Base-by-base conservation (phyloP, 35 echinoderm and acorn worm genomes). In the Patiria miniata region DNA sequence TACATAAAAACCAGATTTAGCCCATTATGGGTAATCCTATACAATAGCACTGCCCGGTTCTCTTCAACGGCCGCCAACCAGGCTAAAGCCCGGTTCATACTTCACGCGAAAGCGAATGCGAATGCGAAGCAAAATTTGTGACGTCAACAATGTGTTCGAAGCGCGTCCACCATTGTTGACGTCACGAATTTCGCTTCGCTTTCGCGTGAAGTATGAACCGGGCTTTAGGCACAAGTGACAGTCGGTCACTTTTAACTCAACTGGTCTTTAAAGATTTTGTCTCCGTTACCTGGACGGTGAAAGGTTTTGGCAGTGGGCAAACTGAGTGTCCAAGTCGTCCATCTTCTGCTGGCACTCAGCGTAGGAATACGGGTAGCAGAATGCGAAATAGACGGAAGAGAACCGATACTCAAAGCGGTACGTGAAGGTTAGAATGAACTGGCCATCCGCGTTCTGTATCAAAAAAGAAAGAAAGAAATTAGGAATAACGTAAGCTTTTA, bases 361-460 rank as follows among this genome's bases (percentile, higher is more conserved):
- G 89, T 98, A 98, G 26, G 95, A 98, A 52, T 81, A 94, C 12
- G 95, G 95, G 77, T 91, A 98, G 61, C 95, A 98, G 92, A 98
- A 98, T 2, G 95, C 95, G 94, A 98, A 98, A 89, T 98, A 98
- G 44, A 94, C 92, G 15, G 86, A 86, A 19, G 95, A 94, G 61
- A 90, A 94, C 1, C 92, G 92, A 73, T 89, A 91, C 82, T 98
- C 92, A 93, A 98, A 98, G 15, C 95, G 95, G 68, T 98, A 98
- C 0, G 92, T 98, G 38, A 98, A 98, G 17, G 92, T 80, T 59
- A 98, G 78, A 28, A 94, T 94, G 89, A 98, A 98, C 92, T 98
- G 95, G 73, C 95, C 95, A 86, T 94, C 92, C 47, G 94, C 83
- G 40, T 85, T 98, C 95, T 98, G 69, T 7, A 85, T 50, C 39